phyloP scores from a whole-genome alignment of 2,888 invertebrate genomes.

The Microplitis manilae region DNA sequence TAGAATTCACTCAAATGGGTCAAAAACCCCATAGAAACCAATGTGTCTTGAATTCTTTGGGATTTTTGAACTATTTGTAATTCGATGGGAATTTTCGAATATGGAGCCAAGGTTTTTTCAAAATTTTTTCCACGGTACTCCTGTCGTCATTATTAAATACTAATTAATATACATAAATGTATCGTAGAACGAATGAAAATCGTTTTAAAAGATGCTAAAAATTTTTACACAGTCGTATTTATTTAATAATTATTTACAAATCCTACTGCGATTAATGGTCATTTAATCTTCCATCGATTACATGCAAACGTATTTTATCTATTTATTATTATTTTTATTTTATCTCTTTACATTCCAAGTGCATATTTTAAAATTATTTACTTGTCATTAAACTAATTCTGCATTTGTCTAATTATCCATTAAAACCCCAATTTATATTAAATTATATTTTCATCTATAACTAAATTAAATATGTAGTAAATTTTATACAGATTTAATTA shows the following conservation, averaged over 20 bases:
- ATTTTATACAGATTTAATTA: not conserved
- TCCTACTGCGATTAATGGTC: conserved; percentile 31
- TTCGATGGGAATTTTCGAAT: too few species aligned
- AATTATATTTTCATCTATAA: not conserved
- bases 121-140: not conserved
- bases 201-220: conserved; percentile 31
- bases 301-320: not conserved
- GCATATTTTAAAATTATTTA: conserved; percentile 23
- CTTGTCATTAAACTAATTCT: conserved; percentile 1
- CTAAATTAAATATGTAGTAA: not conserved
- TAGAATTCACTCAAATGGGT: too few species aligned
- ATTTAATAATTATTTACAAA: conserved; percentile 49
- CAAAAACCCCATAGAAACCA: too few species aligned
- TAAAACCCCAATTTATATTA: not conserved
- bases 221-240: conserved; percentile 39
- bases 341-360: conserved; percentile 14
- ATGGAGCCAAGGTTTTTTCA: too few species aligned
- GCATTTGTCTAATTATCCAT: not conserved
- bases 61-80: too few species aligned
- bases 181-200: conserved; percentile 26
- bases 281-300: conserved; percentile 10
- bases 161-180: conserved; percentile 18
- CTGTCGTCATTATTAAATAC: conserved; percentile 3
- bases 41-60: too few species aligned
- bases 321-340: conserved; percentile 10